Evolutionary conservation across 92 coral and sea anemone genomes (phyloP).

Genomic region (Porites cylindrica): DNA sequence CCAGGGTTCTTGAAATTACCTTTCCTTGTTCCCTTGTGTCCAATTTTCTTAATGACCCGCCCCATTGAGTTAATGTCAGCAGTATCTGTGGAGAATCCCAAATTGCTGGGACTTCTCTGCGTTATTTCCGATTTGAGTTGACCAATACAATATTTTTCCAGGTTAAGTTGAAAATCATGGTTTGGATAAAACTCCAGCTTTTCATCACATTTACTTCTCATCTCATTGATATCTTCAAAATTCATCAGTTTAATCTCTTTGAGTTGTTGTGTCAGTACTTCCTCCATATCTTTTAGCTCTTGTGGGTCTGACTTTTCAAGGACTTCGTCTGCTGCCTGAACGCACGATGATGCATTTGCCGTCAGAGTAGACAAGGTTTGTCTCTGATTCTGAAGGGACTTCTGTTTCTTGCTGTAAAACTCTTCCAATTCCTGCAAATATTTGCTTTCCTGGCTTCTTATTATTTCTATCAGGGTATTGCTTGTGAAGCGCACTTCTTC

Average conservation of each 20-base stretch:
- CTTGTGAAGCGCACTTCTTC: constrained; percentile 67
- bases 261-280: constrained; percentile 73
- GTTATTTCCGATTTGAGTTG: constrained; percentile 37
- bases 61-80: constrained; percentile 70
- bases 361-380: constrained; percentile 64
- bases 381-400: constrained; percentile 57
- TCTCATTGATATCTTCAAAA: constrained; percentile 63
- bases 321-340: constrained; percentile 76
- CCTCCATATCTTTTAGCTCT: constrained; percentile 71
- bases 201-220: constrained; percentile 54
- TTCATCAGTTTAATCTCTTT: constrained; percentile 78
- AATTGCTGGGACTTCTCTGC: constrained; percentile 26
- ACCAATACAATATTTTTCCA: constrained; percentile 75
- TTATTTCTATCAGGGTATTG: constrained; percentile 53
- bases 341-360: constrained; percentile 67
- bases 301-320: constrained; percentile 57
- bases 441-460: constrained; percentile 72
- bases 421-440: constrained; percentile 61
- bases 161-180: constrained; percentile 43
- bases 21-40: constrained; percentile 78
- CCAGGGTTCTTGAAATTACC: constrained; percentile 90
- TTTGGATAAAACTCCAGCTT: constrained; percentile 69
- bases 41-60: constrained; percentile 78
- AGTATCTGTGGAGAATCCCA: neutral
- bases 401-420: constrained; percentile 73